Evolutionary conservation across 2,888 invertebrate genomes (phyloP).

Genomic region (Ecdyonurus torrentis): DNA sequence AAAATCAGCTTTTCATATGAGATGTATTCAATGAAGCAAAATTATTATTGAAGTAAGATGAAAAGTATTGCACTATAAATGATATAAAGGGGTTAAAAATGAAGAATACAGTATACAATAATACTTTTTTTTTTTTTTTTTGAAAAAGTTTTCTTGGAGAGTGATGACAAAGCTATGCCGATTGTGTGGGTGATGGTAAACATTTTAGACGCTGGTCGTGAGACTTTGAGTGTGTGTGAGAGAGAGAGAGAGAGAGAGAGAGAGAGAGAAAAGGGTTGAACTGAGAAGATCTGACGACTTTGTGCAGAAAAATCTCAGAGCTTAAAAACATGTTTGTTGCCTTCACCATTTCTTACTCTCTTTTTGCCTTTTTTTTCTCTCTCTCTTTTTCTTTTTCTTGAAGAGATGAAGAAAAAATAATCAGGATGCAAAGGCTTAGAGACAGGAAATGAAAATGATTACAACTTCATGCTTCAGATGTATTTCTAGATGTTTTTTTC

Average conservation of each 20-base stretch:
- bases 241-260: too few species aligned
- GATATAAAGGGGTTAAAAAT: neutral
- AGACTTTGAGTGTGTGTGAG: too few species aligned
- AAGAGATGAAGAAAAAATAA: neutral
- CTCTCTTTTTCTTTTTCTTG: too few species aligned
- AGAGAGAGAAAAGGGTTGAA: neutral
- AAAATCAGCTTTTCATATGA: neutral
- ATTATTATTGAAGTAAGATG: neutral
- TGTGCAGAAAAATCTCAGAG: too few species aligned
- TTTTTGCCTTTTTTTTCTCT: too few species aligned
- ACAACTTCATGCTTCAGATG: too few species aligned
- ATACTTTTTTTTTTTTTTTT: neutral
- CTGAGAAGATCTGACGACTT: too few species aligned
- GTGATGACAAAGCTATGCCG: neutral
- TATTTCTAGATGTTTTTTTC: too few species aligned
- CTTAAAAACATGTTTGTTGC: neutral
- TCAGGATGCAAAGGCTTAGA: neutral
- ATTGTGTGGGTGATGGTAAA: neutral
- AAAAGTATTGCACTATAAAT: neutral
- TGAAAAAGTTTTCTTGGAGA: neutral
- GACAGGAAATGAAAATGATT: neutral
- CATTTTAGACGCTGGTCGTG: too few species aligned
- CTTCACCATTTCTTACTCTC: too few species aligned
- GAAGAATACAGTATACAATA: neutral
- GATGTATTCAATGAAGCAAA: neutral